Evolutionary conservation across 2,113 vertebrate genomes (phyloP), one percentile per base, ranked within the genome.

Genomic region (Acanthisitta chloris): DNA sequence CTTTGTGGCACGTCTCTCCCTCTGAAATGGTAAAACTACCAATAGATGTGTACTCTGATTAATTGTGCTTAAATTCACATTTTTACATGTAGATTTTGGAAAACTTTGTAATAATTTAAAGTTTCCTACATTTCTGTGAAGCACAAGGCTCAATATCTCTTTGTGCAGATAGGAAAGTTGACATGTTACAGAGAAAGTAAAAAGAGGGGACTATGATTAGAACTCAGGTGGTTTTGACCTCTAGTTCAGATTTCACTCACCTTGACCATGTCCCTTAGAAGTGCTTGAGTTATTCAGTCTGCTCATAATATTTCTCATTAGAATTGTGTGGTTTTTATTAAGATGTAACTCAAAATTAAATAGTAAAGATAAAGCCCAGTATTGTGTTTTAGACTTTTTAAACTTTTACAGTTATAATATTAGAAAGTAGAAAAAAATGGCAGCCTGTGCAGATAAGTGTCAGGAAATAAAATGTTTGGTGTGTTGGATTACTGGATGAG

Each of bases 1-100:
- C 98, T 40, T 98, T 99, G 83, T 99, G 99, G 99, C 99, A 99
- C 19, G 98, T 99, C 38, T 99, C 98, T 59, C 98, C 99, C 8
- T 69, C 97, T 20, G 99, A 99, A 96, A 98, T 98, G 97, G 99
- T 99, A 98, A 96, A 96, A 61, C 10, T 86, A 33, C 36, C 51
- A 73, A 21, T 28, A 69, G 36, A 55, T 88, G 12, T 34, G 14
- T 73, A 28, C 42, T 49, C 23, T 69, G 48, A 61, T 65, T 90
- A 8, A 36, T n/a, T 72, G 19, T 62, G 34, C n/a, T 57, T 34
- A 21, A 74, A 82, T 23, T 69, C 5, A 29, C 14, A 45, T 69
- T 76, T 87, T 85, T 28, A 46, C 9, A 4, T 43, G 8, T 66
- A 69, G 49, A 23, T 77, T 86, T 80, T 72, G 28, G 21, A 77